A percentile compares a stretch with the other conserved stretches of the same genome.
Conservation (phyloP, 2,797 vertebrate genomes). For the Liasis olivaceus region DNA sequence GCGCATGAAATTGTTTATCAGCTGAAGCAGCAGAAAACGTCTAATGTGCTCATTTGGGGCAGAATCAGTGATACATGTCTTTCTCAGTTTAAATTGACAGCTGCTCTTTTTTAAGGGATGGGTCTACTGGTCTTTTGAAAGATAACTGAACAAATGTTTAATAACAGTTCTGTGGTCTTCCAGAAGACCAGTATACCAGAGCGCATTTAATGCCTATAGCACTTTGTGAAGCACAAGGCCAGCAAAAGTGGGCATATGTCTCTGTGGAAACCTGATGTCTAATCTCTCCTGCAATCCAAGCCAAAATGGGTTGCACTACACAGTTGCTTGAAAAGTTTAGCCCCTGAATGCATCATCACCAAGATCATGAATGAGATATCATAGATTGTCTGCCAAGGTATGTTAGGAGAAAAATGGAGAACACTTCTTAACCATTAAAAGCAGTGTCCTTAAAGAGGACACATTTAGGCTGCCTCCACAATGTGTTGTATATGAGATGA, state of each 20-base stretch:
- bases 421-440: not conserved
- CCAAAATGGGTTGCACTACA: not conserved
- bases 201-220: not conserved
- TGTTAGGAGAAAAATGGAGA: not conserved
- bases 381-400: not conserved
- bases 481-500: not conserved
- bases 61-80: not conserved
- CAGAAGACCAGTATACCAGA: not conserved
- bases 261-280: not conserved
- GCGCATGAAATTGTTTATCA: too few relatives aligned
- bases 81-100: not conserved
- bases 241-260: not conserved
- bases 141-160: not conserved
- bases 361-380: not conserved
- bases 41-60: too few relatives aligned
- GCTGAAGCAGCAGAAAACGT: too few relatives aligned
- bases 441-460: not conserved
- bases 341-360: not conserved
- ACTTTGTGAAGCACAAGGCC: not conserved
- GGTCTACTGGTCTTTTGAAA: not conserved
- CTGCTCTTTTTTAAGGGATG: not conserved
- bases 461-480: not conserved
- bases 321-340: not conserved
- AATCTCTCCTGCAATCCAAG: not conserved
- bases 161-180: not conserved